A percentile compares a stretch with the other conserved stretches of the same genome.
Evolutionary conservation across 2,888 invertebrate genomes (phyloP).

Genomic region (Tineola bisselliella): DNA sequence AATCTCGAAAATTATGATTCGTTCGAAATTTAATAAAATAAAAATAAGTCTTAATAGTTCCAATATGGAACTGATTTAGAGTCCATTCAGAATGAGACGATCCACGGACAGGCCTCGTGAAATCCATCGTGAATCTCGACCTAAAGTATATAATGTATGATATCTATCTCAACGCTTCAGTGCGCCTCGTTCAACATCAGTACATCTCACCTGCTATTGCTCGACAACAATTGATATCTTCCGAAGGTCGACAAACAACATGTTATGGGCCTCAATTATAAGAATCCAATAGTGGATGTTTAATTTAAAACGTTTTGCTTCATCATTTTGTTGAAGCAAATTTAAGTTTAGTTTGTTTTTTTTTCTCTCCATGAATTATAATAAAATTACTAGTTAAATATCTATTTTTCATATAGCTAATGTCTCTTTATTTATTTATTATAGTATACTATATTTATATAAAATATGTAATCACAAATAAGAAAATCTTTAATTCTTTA

Average conservation of each 20-base stretch:
- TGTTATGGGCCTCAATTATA: slow-evolving; percentile 18
- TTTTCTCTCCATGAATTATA: too few relatives aligned
- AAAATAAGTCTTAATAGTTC: neutral
- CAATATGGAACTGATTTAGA: neutral
- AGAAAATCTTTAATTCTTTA: too few relatives aligned
- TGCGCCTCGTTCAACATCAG: slow-evolving; percentile 12
- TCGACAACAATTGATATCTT: slow-evolving; percentile 54
- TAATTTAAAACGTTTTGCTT: neutral
- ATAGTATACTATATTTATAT: too few relatives aligned
- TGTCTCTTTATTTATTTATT: too few relatives aligned
- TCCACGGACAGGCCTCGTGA: neutral
- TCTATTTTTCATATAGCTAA: too few relatives aligned
- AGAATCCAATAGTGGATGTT: neutral
- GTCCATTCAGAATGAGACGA: neutral
- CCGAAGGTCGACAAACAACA: slow-evolving; percentile 61
- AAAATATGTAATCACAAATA: too few relatives aligned
- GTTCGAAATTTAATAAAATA: neutral
- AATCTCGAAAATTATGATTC: too few relatives aligned
- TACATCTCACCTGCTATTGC: slow-evolving; percentile 13
- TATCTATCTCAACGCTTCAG: slow-evolving; percentile 15
- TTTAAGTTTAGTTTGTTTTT: too few relatives aligned
- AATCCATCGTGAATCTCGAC: slow-evolving; percentile 5
- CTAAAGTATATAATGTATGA: slow-evolving; percentile 7
- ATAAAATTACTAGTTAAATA: too few relatives aligned
- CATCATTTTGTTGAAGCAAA: neutral